Conservation (phyloP, 2,113 vertebrate genomes). For the Malaclemys terrapin region DNA sequence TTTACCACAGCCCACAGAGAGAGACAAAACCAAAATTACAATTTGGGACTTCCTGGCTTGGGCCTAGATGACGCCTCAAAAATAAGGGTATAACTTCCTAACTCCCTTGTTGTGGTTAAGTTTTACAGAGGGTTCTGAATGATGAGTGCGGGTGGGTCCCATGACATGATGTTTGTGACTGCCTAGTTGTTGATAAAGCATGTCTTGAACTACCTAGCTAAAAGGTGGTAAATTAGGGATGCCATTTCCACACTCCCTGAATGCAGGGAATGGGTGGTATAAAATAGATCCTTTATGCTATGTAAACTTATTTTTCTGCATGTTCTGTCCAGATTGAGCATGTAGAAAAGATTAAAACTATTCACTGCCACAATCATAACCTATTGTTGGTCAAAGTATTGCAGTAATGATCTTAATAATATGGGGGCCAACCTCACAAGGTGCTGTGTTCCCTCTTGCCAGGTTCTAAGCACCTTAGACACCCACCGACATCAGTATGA, state of each 20-base stretch:
- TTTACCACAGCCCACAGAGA: fast-evolving
- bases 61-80: neutral
- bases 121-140: neutral
- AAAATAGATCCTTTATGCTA: neutral
- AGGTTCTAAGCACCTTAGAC: neutral
- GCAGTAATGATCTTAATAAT: neutral
- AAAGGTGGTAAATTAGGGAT: neutral
- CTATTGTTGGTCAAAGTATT: neutral
- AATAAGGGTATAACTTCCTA: neutral
- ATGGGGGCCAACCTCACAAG: neutral
- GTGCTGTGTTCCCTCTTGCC: neutral
- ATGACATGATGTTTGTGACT: neutral
- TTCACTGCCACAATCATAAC: neutral
- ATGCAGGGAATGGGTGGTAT: neutral
- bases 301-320: neutral
- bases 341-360: neutral
- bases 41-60: fast-evolving
- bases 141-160: neutral
- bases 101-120: neutral
- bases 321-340: neutral
- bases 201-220: neutral
- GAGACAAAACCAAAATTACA: fast-evolving
- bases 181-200: neutral
- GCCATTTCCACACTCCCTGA: neutral
- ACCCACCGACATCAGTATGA: neutral